Conservation (phyloP, 2,113 vertebrate genomes). For the Ornithorhynchus anatinus region DNA sequence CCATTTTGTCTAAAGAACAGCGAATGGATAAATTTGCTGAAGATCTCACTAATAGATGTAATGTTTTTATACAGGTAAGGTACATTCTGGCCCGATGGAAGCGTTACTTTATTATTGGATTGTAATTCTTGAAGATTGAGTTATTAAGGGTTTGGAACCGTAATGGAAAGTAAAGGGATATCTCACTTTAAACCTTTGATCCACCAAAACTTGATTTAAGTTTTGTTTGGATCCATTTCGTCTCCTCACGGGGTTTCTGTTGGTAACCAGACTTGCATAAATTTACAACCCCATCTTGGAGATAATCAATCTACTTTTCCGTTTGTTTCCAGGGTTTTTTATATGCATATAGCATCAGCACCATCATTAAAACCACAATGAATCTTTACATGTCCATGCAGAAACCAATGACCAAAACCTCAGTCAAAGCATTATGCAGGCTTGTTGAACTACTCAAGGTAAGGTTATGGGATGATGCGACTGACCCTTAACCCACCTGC, state of each 20-base stretch:
- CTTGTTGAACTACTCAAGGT: constrained; percentile 96
- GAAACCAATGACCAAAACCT: constrained; percentile 97
- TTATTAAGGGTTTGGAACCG: background rate
- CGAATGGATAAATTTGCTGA: constrained; percentile 86
- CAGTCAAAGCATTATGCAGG: constrained; percentile 94
- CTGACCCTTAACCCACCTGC: background rate
- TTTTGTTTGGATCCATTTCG: background rate
- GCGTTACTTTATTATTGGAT: background rate
- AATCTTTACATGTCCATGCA: constrained; percentile 98
- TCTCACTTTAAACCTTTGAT: no score
- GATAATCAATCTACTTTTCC: background rate
- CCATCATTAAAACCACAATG: constrained; percentile 96
- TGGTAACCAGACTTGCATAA: no score
- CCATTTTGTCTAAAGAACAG: constrained; percentile 90
- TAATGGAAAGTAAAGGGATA: background rate
- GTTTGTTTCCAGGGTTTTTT: constrained; percentile 86
- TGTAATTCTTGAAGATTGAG: background rate
- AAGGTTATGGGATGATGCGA: constrained; percentile 18
- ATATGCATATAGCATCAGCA: constrained; percentile 94
- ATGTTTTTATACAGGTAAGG: constrained; percentile 93
- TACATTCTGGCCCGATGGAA: constrained; percentile 12
- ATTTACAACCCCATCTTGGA: background rate
- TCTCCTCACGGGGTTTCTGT: background rate
- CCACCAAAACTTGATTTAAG: no score
- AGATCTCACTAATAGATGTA: constrained; percentile 92